Evolutionary conservation across 2,113 vertebrate species (phyloP), one percentile per base, ranked within the genome.

Genomic region (Recurvirostra avosetta): DNA sequence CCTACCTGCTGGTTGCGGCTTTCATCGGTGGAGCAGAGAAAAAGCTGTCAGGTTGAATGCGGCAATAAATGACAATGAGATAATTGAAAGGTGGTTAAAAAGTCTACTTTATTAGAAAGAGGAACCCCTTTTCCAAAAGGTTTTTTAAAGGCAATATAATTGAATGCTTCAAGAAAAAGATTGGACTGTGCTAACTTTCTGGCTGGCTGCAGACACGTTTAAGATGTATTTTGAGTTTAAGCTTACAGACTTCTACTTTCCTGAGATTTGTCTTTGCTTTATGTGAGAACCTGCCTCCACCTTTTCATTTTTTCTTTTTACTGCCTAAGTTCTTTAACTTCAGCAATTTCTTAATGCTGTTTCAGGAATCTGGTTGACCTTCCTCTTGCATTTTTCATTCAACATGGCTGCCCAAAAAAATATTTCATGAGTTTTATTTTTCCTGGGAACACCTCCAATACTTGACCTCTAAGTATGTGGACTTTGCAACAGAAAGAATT

Each of bases 351-450:
- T 45, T 86, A 62, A 56, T 90, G 50, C 36, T 6, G 4, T 58
- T 94, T 92, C 21, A 68, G 45, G 34, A 93, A 36, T 50, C 66
- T 81, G 9, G 76, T 82, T 93, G 62, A 77, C 63, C 22, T 86
- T 91, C 26, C 22, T 83, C 29, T 80, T 80, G 20, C 18, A 47
- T 83, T 94, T 93, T 90, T 88, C 34, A 38, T 77, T 66, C 63
- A 80, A 58, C 7, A 9, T 58, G 9, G 36, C 43, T 70, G 55
- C 68, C 45, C 90, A 41, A 91, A 74, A 59, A 81, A 94, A 52
- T 80, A 77, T 80, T 92, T 74, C 43, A 77, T 19, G 20, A 66
- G n/a, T 86, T 93, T 80, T 92, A n/a, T 83, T 94, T 92, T 94
- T 90, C 63, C 47, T 71, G 29, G 59, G 50, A 95, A 43, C n/a